Evolutionary conservation across 2,797 vertebrate genomes (phyloP).

Genomic region (Gadopsis marmoratus): DNA sequence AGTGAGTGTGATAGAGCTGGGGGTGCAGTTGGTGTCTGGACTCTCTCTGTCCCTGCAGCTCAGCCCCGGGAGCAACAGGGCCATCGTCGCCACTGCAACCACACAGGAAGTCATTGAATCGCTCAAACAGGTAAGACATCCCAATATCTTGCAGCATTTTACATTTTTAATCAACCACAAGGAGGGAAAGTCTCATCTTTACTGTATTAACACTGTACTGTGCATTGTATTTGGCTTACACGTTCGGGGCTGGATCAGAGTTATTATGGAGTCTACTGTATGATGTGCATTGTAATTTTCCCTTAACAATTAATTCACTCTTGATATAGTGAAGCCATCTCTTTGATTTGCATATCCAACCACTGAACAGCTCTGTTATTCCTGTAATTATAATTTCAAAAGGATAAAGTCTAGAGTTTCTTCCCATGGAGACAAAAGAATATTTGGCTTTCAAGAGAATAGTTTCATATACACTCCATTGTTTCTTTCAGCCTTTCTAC

Average conservation of each 20-base stretch:
- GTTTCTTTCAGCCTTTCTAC: conserved; percentile 52
- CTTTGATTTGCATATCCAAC: conserved; percentile 72
- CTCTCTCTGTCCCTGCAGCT: conserved; percentile 91
- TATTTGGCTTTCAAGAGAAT: conserved; percentile 58
- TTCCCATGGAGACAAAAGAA: conserved; percentile 48
- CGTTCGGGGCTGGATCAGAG: conserved; percentile 22
- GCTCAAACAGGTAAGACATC: conserved; percentile 67
- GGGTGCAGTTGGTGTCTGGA: conserved; percentile 91
- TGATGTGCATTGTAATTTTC: conserved; percentile 46
- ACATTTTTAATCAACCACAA: background rate
- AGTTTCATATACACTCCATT: conserved; percentile 51
- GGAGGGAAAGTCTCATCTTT: background rate
- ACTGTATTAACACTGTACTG: background rate
- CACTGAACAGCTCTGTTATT: conserved; percentile 55
- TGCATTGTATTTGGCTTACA: conserved; percentile 23
- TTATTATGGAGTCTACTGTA: conserved; percentile 37
- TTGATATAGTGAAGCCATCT: conserved; percentile 52
- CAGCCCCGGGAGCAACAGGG: conserved; percentile 89
- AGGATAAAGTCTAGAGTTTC: conserved; percentile 48
- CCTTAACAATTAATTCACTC: conserved; percentile 60
- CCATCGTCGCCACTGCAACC: conserved; percentile 89
- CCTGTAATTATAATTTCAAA: conserved; percentile 74
- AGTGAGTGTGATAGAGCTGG: conserved; percentile 92
- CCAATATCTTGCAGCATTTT: background rate
- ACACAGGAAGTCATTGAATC: conserved; percentile 74